Evolutionary conservation across 2,888 invertebrate species (phyloP).

Genomic region (Euphydryas editha): DNA sequence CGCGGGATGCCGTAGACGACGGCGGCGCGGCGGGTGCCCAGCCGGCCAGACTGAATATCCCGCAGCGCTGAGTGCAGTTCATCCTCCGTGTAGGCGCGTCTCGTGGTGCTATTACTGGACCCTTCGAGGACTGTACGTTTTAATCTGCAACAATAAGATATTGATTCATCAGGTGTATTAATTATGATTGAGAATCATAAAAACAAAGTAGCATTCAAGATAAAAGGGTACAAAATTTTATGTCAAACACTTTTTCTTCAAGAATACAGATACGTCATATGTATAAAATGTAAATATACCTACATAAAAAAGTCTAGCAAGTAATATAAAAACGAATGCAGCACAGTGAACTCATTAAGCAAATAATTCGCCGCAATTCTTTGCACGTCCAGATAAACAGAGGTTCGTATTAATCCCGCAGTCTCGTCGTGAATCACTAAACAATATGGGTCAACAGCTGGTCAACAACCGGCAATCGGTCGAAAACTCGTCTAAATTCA

Average conservation of each 20-base stretch:
- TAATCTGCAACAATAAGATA: slow-evolving; percentile 68
- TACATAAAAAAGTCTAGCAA: neutral
- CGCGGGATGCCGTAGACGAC: slow-evolving; percentile 98
- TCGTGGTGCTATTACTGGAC: slow-evolving; percentile 81
- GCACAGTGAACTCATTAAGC: slow-evolving; percentile 3
- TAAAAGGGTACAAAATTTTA: neutral
- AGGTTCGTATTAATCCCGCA: slow-evolving; percentile 13
- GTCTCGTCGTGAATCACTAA: slow-evolving; percentile 45
- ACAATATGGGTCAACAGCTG: slow-evolving; percentile 51
- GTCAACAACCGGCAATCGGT: slow-evolving; percentile 60
- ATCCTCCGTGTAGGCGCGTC: slow-evolving; percentile 96
- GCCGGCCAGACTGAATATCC: slow-evolving; percentile 95
- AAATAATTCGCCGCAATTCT: slow-evolving; percentile 9
- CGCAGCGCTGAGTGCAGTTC: slow-evolving; percentile 96
- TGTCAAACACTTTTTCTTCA: neutral
- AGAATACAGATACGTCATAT: neutral
- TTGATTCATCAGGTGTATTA: neutral
- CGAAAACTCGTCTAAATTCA: slow-evolving; percentile 59
- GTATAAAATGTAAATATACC: neutral
- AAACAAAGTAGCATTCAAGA: neutral
- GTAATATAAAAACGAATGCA: neutral
- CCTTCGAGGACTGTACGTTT: slow-evolving; percentile 65
- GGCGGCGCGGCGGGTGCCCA: slow-evolving; percentile 96
- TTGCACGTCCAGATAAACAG: slow-evolving; percentile 29
- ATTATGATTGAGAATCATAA: neutral